Evolutionary conservation across 2,888 invertebrate genomes (phyloP).

Genomic region (Tetragnatha montana): DNA sequence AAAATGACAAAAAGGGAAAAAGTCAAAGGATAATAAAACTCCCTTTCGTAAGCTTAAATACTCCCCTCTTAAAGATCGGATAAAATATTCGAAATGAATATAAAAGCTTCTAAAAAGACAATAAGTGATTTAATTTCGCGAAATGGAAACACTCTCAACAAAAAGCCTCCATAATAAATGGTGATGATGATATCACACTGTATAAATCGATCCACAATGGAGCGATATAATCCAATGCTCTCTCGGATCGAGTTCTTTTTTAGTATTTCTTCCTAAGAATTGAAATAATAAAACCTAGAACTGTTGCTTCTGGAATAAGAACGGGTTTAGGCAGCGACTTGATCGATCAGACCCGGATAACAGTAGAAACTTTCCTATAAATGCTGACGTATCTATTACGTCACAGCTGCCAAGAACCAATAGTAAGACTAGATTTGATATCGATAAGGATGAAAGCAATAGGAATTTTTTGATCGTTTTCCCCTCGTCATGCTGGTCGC

Average conservation of each 20-base stretch:
- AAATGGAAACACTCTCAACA: background rate
- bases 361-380: no score
- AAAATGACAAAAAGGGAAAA: no score
- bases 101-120: background rate
- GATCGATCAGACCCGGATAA: no score
- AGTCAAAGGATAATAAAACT: no score
- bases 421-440: no score
- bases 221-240: conserved; percentile 2
- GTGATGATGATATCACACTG: conserved; percentile 26
- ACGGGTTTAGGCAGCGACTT: no score
- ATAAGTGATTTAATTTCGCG: conserved; percentile 18
- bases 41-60: no score
- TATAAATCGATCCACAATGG: conserved; percentile 25
- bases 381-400: no score
- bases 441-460: no score
- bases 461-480: no score
- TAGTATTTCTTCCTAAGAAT: background rate
- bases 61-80: background rate
- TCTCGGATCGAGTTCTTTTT: background rate
- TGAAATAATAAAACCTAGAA: background rate
- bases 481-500: no score
- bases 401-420: no score
- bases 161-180: conserved; percentile 2
- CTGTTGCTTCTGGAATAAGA: background rate
- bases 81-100: background rate